Base-by-base conservation (phyloP, 2,113 vertebrate genomes). In the Mustelus asterias region DNA sequence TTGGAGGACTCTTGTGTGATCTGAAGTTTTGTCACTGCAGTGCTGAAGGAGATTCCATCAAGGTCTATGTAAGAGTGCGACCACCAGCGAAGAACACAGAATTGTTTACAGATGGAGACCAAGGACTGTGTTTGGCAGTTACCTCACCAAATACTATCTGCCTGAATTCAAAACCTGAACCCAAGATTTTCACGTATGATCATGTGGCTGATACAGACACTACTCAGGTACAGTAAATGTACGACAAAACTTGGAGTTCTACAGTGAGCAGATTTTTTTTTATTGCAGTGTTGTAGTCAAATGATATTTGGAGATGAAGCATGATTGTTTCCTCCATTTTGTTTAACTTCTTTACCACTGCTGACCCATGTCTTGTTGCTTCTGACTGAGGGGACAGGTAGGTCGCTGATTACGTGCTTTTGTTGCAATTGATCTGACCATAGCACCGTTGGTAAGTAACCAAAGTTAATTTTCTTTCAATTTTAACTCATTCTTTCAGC, bases 121-220 rank as follows among this genome's bases (percentile, higher is more conserved):
- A 97, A 63, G 97, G 96, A 95, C 96, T 98, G 44, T 99, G 99
- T 96, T 97, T 99, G 29, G 98, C 98, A 0, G 98, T 98, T 96
- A 98, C 98, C 2, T 98, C 98, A 10, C 96, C 98, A 44, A 98
- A 98, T 0, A 98, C 98, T 86, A 97, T 99, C 93, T 98, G 98
- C 63, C 97, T 99, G 83, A 98, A 98, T 88, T 98, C 98, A 0
- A 99, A 99, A 96, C 99, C 99, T 14, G 99, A 99, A 96, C 98
- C 99, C 4, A 98, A 98, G 95, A 98, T 97, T 69, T 99, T 99
- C 97, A 98, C 98, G 0, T 99, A 99, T 76, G 99, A 99, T 96
- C 98, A 98, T 97, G 98, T 99, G 26, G 99, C 99, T 48, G 98
- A 98, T 96, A 98, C 98, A 97, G 97, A 98, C 95, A 98, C 98